Base-by-base conservation (phyloP, 1,140 invertebrate genomes). In the Ditylenchus dipsaci region DNA sequence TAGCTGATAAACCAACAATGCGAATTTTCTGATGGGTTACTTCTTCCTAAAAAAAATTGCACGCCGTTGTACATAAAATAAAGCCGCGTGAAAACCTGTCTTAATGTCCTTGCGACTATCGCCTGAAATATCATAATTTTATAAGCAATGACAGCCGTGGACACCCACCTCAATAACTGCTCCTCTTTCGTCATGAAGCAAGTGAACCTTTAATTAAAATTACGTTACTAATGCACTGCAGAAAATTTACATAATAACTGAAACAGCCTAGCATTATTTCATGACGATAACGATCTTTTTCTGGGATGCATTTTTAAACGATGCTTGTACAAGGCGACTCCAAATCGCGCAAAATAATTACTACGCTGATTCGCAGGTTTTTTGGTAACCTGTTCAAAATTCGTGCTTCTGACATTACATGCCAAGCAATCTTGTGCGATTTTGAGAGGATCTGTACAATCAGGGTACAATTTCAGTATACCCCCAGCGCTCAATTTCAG, bases 1-100 rank as follows among this genome's bases (percentile, higher is more conserved):
- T 99, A 0, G 95, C 96, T 0, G 95, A 97, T 11, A 99, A 86
- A n/a, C 96, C 96, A 19, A 99, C 90, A 3, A 99, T 86, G 49
- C 96, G 87, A 0, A 98, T 91, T 84, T 94, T 90, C 85, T 97
- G 95, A 84, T 96, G 93, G 0, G 91, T 95, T 3, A 92, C 90
- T 86, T 98, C 93, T 68, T 95, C 85, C 69, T 87, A 9, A 30
- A 42, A 67, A 67, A 67, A 17, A 29, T 47, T 23, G 3, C 3
- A 53, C n/a, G 19, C 27, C 29, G 8, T 61, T 61, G 26, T 7
- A 61, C 1, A 13, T 5, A 21, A 5, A 13, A 33, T 30, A 21
- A 13, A 61, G 3, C 29, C 27, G 26, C 26, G 3, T 21, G 13
- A 61, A 5, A 33, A 89, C 89, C 84, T 93, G 91, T 79, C 95